Conservation (phyloP, 2,888 invertebrate species). For the Vanessa cardui region DNA sequence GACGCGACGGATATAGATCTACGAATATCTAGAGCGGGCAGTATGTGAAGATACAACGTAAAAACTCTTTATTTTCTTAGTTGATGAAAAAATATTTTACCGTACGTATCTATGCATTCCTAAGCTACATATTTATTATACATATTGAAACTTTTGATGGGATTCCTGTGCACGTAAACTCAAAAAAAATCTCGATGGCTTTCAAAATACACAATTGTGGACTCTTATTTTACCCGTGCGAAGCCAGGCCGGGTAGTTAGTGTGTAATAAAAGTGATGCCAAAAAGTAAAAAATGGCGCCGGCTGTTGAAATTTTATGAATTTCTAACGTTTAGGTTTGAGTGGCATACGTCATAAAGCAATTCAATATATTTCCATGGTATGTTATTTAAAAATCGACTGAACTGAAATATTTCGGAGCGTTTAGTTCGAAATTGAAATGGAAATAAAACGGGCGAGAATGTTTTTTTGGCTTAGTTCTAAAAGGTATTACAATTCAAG, state of each 20-base stretch:
- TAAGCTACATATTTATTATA: too few relatives aligned
- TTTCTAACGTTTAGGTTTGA: conserved; percentile 11
- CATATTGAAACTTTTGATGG: too few relatives aligned
- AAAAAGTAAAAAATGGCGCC: neutral
- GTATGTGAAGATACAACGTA: neutral
- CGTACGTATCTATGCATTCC: too few relatives aligned
- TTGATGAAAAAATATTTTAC: too few relatives aligned
- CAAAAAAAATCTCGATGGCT: too few relatives aligned
- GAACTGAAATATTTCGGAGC: neutral
- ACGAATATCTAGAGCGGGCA: neutral
- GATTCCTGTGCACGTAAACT: too few relatives aligned
- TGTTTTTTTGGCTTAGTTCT: neutral
- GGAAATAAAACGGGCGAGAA: neutral
- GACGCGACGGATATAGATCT: conserved; percentile 17
- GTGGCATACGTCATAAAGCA: conserved; percentile 6
- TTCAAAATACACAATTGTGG: too few relatives aligned
- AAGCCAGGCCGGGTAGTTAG: too few relatives aligned
- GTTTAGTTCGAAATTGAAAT: neutral
- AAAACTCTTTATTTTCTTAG: too few relatives aligned
- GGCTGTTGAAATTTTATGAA: conserved; percentile 7
- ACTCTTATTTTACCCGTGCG: too few relatives aligned
- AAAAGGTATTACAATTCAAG: too few relatives aligned
- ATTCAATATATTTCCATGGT: neutral
- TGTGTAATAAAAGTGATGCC: neutral
- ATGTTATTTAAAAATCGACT: conserved; percentile 2